phyloP scores from a whole-genome alignment of 2,888 invertebrate genomes.

The Leucozona laternaria region DNA sequence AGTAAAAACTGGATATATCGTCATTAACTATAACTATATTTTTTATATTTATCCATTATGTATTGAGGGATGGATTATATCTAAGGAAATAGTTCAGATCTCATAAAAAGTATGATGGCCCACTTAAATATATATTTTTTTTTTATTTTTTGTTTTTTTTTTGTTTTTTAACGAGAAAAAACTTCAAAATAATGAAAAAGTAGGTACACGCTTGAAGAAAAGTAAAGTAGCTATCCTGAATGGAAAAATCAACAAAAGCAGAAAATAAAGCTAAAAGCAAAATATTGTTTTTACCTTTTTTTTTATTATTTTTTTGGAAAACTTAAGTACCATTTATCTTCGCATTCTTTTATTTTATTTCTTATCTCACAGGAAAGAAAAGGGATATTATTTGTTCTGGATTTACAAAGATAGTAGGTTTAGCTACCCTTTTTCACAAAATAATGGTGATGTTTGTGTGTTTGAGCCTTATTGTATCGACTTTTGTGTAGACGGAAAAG shows the following conservation, averaged over 20 bases:
- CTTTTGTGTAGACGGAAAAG: neutral
- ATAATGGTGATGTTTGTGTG: neutral
- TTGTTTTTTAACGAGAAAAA: neutral
- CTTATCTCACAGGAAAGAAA: slow-evolving; percentile 30
- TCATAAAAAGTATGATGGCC: neutral
- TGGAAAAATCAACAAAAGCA: slow-evolving; percentile 50
- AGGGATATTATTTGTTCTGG: slow-evolving; percentile 42
- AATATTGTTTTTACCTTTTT: slow-evolving; percentile 65
- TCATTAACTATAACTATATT: neutral
- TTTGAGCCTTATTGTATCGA: neutral
- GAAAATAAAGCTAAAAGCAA: slow-evolving; percentile 43
- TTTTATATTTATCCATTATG: neutral
- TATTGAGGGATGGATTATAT: neutral
- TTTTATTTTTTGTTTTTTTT: neutral
- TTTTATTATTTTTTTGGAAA: slow-evolving; percentile 32
- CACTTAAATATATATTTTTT: neutral
- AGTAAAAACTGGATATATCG: neutral
- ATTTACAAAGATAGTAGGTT: neutral
- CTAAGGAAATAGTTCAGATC: slow-evolving; percentile 4
- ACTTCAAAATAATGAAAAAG: slow-evolving; percentile 27
- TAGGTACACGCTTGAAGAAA: neutral
- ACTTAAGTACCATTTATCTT: slow-evolving; percentile 66
- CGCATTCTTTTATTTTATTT: slow-evolving; percentile 46
- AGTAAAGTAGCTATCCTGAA: slow-evolving; percentile 34
- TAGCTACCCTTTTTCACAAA: slow-evolving; percentile 1